Conservation (phyloP, 2,888 invertebrate genomes). For the Antitype chi region DNA sequence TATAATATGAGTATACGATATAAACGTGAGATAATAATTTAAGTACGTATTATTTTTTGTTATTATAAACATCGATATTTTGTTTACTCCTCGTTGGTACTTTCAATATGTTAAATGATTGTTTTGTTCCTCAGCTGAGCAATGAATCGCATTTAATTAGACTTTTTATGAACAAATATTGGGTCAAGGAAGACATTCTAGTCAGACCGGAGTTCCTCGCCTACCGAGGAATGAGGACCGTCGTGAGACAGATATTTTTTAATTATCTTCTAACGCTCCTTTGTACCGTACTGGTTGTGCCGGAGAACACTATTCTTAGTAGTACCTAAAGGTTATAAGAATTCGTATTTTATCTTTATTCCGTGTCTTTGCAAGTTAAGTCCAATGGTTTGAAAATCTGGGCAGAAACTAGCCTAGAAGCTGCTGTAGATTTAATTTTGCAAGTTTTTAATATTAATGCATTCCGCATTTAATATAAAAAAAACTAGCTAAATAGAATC, state of each 20-base stretch:
- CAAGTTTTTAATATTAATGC: no score
- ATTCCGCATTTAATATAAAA: neutral
- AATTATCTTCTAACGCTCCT: constrained; percentile 30
- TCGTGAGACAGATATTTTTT: constrained; percentile 43
- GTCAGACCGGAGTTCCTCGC: constrained; percentile 9
- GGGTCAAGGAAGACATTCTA: constrained; percentile 50
- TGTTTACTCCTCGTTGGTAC: neutral
- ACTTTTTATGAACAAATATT: constrained; percentile 41
- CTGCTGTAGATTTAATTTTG: no score
- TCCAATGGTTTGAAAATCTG: neutral
- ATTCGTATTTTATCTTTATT: neutral
- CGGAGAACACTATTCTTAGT: neutral
- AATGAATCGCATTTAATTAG: constrained; percentile 42
- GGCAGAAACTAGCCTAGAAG: neutral
- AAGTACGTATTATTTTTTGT: neutral
- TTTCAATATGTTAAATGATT: neutral
- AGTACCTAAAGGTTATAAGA: neutral
- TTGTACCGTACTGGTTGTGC: neutral
- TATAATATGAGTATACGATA: neutral
- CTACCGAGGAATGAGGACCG: constrained; percentile 25
- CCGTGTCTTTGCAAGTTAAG: neutral
- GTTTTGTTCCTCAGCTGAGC: constrained; percentile 1
- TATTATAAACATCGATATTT: neutral
- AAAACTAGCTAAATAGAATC: neutral
- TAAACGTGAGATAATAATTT: neutral